Percentiles rank a stretch among this genome's conserved stretches.
phyloP scores from a whole-genome alignment of 2,113 vertebrate species.

The Siniperca chuatsi region DNA sequence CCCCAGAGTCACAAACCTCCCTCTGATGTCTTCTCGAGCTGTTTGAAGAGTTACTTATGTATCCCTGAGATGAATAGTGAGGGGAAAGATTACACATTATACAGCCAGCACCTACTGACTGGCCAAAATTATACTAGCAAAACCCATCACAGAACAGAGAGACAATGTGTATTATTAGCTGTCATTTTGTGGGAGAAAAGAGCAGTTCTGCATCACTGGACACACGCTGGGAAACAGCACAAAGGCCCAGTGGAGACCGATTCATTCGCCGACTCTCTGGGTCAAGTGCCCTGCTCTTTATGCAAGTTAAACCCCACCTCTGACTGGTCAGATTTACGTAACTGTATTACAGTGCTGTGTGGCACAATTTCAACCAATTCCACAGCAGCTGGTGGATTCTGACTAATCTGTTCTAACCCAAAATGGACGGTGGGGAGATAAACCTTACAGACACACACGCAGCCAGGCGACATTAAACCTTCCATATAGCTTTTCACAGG shows the following conservation, averaged over 20 bases:
- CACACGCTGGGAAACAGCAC: slow-evolving; percentile 23
- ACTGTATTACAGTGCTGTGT: slow-evolving; percentile 70
- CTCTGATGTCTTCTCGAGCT: slow-evolving; percentile 42
- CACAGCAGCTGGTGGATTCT: slow-evolving; percentile 80
- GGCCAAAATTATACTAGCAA: background rate
- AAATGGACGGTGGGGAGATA: slow-evolving; percentile 71
- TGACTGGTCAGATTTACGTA: slow-evolving; percentile 71
- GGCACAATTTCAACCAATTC: slow-evolving; percentile 77
- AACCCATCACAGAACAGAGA: background rate
- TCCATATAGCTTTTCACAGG: slow-evolving; percentile 31
- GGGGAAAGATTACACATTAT: slow-evolving; percentile 10
- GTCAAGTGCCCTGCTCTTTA: slow-evolving; percentile 72
- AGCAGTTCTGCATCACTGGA: slow-evolving; percentile 26
- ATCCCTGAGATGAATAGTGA: slow-evolving; percentile 49
- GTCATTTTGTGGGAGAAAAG: slow-evolving; percentile 11
- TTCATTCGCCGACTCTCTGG: slow-evolving; percentile 45
- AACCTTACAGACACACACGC: slow-evolving; percentile 56
- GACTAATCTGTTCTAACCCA: slow-evolving; percentile 75
- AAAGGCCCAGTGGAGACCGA: slow-evolving; percentile 14
- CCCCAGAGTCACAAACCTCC: background rate
- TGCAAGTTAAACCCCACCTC: slow-evolving; percentile 60
- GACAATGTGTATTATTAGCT: background rate
- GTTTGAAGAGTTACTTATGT: slow-evolving; percentile 55
- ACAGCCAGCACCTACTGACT: slow-evolving; percentile 15
- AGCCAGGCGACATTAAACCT: slow-evolving; percentile 41